These are phyloP conservation scores for Gymnocephalus cernua DNA, from an alignment of 2,113 vertebrate genomes.

Conservation along the genomic window DNA sequence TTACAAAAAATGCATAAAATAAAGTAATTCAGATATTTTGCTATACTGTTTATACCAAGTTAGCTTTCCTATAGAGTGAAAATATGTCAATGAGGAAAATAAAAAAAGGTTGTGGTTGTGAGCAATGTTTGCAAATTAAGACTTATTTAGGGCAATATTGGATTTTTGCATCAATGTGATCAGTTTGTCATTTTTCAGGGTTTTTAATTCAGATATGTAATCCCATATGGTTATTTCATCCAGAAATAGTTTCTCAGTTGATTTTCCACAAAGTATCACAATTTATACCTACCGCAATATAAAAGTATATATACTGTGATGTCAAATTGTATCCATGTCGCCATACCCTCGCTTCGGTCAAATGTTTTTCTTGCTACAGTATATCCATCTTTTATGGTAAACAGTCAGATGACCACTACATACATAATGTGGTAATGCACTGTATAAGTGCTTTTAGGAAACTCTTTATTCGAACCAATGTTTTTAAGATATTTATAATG, in stretches of 20 bases:
- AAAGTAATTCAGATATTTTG: neutral
- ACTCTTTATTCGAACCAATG: neutral
- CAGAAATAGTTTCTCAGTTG: neutral
- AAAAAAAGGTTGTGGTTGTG: neutral
- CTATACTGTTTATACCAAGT: neutral
- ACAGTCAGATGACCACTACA: neutral
- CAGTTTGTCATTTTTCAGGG: neutral
- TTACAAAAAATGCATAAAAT: too few relatives aligned
- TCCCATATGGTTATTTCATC: neutral
- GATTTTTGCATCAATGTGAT: neutral
- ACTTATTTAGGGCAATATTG: neutral
- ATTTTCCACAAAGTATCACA: neutral
- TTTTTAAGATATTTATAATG: neutral
- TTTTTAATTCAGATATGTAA: neutral
- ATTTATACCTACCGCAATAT: neutral
- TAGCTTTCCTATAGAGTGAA: neutral
- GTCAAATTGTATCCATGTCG: neutral
- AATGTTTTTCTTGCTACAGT: neutral
- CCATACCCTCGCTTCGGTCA: neutral
- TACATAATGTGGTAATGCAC: neutral
- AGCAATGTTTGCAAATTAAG: neutral
- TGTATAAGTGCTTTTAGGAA: constrained; percentile 1
- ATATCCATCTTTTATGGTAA: neutral
- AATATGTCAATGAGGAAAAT: neutral
- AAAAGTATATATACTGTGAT: neutral